Evolutionary conservation across 2,113 vertebrate species (phyloP).

Genomic region (Pluvialis apricaria): DNA sequence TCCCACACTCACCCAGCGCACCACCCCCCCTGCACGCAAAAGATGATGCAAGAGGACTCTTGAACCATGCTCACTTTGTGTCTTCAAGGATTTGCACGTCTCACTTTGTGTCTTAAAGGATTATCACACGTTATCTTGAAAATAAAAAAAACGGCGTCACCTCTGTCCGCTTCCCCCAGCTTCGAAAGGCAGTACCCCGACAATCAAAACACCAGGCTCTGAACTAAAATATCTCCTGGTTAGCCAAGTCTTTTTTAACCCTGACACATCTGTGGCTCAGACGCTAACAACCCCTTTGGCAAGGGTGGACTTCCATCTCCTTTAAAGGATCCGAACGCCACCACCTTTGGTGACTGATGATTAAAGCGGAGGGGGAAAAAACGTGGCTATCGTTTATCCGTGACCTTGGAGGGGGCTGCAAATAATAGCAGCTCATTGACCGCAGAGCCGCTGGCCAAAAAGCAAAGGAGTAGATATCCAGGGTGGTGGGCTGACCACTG

Average conservation of each 20-base stretch:
- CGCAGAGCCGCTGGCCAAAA: not conserved
- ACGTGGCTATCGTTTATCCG: not conserved
- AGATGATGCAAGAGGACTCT: not conserved
- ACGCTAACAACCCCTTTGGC: rapidly evolving
- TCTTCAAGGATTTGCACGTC: not conserved
- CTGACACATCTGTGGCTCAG: not conserved
- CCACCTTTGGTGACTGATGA: not conserved
- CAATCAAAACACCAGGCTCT: not conserved
- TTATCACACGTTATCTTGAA: rapidly evolving
- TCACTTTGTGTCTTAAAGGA: not conserved
- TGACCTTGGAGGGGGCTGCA: not conserved
- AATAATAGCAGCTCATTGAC: not conserved
- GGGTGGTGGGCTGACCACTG: not conserved
- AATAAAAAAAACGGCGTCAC: not conserved
- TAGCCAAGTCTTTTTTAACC: not conserved
- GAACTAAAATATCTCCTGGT: not conserved
- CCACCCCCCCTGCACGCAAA: not conserved
- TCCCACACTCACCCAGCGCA: not conserved
- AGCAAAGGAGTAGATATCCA: not conserved
- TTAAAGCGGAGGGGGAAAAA: not conserved
- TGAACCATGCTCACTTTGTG: rapidly evolving
- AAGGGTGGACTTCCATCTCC: not conserved
- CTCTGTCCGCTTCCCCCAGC: not conserved
- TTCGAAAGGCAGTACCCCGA: not conserved
- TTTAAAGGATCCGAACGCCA: not conserved